Evolutionary conservation across 2,888 invertebrate genomes (phyloP).

Genomic region (Ypsolopha sequella): DNA sequence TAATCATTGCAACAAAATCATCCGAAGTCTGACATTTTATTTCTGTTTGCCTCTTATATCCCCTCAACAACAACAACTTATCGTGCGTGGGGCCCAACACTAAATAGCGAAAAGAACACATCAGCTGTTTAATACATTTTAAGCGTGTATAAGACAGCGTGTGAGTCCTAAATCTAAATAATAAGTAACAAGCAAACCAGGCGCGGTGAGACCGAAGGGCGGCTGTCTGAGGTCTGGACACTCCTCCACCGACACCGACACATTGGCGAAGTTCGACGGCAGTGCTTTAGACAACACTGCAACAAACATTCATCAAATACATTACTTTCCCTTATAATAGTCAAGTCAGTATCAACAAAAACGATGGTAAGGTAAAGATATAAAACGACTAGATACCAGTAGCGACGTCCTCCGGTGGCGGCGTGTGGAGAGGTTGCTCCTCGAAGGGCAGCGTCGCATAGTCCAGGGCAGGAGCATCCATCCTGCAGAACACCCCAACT

Average conservation of each 20-base stretch:
- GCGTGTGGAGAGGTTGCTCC: slow-evolving; percentile 71
- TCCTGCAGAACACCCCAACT: slow-evolving; percentile 22
- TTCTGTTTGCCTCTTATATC: too few relatives aligned
- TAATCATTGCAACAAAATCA: too few relatives aligned
- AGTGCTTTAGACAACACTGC: slow-evolving; percentile 80
- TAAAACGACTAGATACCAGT: slow-evolving; percentile 48
- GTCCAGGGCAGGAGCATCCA: slow-evolving; percentile 38
- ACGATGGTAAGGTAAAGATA: not conserved
- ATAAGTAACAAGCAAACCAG: slow-evolving; percentile 63
- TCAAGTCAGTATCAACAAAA: not conserved
- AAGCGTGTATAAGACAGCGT: too few relatives aligned
- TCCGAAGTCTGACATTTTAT: too few relatives aligned
- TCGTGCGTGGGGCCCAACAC: too few relatives aligned
- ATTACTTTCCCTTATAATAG: not conserved
- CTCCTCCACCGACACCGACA: slow-evolving; percentile 80
- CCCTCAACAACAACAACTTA: too few relatives aligned
- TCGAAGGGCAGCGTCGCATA: slow-evolving; percentile 48
- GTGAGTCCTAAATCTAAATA: too few relatives aligned
- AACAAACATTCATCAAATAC: slow-evolving; percentile 15
- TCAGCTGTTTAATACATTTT: too few relatives aligned
- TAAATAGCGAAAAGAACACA: too few relatives aligned
- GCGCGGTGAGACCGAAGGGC: slow-evolving; percentile 84
- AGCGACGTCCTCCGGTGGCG: slow-evolving; percentile 75
- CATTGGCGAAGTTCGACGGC: slow-evolving; percentile 76
- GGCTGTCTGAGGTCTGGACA: slow-evolving; percentile 86